phyloP scores from a whole-genome alignment of 2,113 vertebrate genomes.

The Aleadryas rufinucha region DNA sequence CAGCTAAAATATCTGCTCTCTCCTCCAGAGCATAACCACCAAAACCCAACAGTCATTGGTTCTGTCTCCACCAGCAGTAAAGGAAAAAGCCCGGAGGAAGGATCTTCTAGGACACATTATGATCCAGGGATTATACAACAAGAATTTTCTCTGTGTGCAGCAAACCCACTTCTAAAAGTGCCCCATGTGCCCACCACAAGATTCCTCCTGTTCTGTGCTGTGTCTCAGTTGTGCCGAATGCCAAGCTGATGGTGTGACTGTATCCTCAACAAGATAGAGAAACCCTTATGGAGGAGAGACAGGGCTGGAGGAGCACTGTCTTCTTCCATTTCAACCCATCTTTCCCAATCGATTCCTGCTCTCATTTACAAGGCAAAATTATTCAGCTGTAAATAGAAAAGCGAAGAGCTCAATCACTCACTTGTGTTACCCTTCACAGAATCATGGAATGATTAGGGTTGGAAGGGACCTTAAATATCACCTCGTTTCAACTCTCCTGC shows the following conservation, averaged over 20 bases:
- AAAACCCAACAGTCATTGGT: too few species aligned
- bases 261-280: background rate
- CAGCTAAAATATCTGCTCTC: too few species aligned
- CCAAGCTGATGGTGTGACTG: background rate
- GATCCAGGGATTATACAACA: too few species aligned
- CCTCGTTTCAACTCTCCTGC: background rate
- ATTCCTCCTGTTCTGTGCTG: background rate
- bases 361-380: background rate
- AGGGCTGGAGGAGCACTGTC: background rate
- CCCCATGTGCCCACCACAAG: accelerated
- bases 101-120: too few species aligned
- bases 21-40: too few species aligned
- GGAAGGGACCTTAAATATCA: background rate
- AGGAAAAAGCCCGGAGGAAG: too few species aligned
- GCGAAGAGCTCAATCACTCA: background rate
- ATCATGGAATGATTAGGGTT: background rate
- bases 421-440: background rate
- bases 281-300: background rate
- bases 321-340: background rate
- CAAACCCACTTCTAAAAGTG: background rate
- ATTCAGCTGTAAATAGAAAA: background rate
- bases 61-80: too few species aligned
- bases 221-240: background rate
- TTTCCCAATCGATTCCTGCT: background rate
- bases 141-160: background rate